Evolutionary conservation across 2,113 vertebrate genomes (phyloP), one percentile per base, ranked within the genome.

Genomic region (Oenanthe melanoleuca): DNA sequence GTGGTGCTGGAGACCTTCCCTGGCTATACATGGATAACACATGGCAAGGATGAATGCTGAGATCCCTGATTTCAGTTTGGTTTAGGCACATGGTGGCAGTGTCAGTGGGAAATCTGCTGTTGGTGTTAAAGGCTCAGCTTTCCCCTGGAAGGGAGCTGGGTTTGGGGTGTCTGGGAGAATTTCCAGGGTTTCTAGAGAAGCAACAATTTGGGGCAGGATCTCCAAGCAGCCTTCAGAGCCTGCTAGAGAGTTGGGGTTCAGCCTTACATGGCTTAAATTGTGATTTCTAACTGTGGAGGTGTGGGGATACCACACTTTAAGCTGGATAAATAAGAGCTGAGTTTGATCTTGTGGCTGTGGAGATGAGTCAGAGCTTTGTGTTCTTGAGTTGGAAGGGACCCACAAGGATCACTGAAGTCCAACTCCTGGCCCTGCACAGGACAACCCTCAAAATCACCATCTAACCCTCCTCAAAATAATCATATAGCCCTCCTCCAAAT

Each of bases 1-100:
- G 40, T 34, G 37, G 8, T 63, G 50, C 5, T 80, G 63, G 57
- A 49, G 73, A 73, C 5, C 37, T 64, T 37, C 20, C 31, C 33
- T 4, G 1, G 2, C 28, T n/a, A n/a, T n/a, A n/a, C n/a, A n/a
- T n/a, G n/a, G 55, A 19, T 26, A 34, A 34, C 25, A 8, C 3
- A 0, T 7, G 29, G 52, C 33, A 26, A 33, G 61, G 13, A 42
- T 22, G 28, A 47, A 6, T 33, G 3, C 0, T 14, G 47, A 63
- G 45, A 31, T 20, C 50, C 17, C 22, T 18, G 7, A 44, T 47
- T 16, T 1, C 4, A 15, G n/a, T 61, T 82, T 9, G 37, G 12
- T 57, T 78, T 19, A 44, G 82, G 31, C 37, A n/a, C 1, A 0
- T 2, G 3, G 47, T 66, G 50, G 69, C 59, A 33, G 0, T 11